Evolutionary conservation across 2,113 vertebrate species (phyloP).

Genomic region (Paracanthobrama guichenoti): DNA sequence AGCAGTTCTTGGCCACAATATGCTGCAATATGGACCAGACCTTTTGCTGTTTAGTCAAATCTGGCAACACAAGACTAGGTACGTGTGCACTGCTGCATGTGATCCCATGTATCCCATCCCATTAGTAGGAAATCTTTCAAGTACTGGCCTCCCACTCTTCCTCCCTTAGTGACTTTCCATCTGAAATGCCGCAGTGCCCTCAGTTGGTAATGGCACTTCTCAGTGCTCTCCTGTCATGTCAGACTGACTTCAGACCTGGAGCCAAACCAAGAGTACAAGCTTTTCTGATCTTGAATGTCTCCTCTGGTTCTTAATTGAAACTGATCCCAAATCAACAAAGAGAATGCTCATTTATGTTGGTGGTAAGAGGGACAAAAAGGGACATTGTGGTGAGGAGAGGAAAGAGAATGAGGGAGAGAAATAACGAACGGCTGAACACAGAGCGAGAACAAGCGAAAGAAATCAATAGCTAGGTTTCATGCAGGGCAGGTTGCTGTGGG

Average conservation of each 20-base stretch:
- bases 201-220: slow-evolving; percentile 57
- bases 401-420: slow-evolving; percentile 52
- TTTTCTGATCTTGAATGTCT: neutral
- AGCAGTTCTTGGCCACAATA: neutral
- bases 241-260: slow-evolving; percentile 56
- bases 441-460: slow-evolving; percentile 44
- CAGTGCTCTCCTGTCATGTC: slow-evolving; percentile 53
- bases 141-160: slow-evolving; percentile 14
- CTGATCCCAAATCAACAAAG: neutral
- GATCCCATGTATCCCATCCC: slow-evolving; percentile 27
- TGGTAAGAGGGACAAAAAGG: slow-evolving; percentile 27
- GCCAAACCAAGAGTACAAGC: slow-evolving; percentile 34
- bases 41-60: neutral
- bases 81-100: slow-evolving; percentile 11
- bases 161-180: slow-evolving; percentile 43
- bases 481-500: slow-evolving; percentile 84
- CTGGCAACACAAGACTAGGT: neutral
- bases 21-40: neutral
- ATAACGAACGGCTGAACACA: slow-evolving; percentile 36
- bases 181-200: slow-evolving; percentile 62
- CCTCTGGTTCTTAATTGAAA: neutral
- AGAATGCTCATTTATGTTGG: neutral
- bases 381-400: slow-evolving; percentile 12
- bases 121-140: slow-evolving; percentile 45
- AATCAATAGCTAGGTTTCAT: slow-evolving; percentile 79